Evolutionary conservation across 2,888 invertebrate genomes (phyloP), one percentile per base, ranked within the genome.

Genomic region (Stratiomys singularior): DNA sequence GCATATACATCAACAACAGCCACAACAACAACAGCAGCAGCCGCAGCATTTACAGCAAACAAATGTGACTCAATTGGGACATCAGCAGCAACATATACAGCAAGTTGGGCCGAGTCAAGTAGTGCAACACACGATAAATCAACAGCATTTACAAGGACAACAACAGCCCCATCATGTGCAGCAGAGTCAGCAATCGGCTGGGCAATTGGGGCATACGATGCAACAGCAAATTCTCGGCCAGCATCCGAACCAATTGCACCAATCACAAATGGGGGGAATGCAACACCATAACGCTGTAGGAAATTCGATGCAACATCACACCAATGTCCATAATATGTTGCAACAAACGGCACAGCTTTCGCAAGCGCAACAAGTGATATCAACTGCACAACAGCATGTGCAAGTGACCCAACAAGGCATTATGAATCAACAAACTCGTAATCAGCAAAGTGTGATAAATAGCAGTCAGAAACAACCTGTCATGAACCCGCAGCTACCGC

Each of bases 1-100:
- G 90, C 88, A 89, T 88, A 84, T 87, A 87, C 82, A 88, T 90
- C 88, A 89, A 88, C 84, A 88, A 88, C 81, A 88, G 88, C 87
- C 87, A 88, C 56, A 88, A 88, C 80, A 88, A 88, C 84, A 83
- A 88, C 81, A 88, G 89, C 83, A 85, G 89, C 80, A 86, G 89
- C 81, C 89, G 89, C 83, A 89, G 89, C 71, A 64, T 46, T 56
- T 69, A n/a, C 46, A 58, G 28, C 71, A 71, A 69, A 21, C 15
- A 86, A 87, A 86, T 88, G n/a, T n/a, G n/a, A n/a, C n/a, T 37
- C 5, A 9, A 37, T 3, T 37, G 37, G 5, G 9, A 37, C 90
- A 86, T 84, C 90, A 84, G 84, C 90, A 85, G 28, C 77, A 76
- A 18, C 77, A 80, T 30, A 77, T 66, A 56, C 81, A 37, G 18